Percentiles rank a stretch among this genome's conserved stretches.
phyloP scores from a whole-genome alignment of 2,888 invertebrate species.

The Ethmia dodecea region DNA sequence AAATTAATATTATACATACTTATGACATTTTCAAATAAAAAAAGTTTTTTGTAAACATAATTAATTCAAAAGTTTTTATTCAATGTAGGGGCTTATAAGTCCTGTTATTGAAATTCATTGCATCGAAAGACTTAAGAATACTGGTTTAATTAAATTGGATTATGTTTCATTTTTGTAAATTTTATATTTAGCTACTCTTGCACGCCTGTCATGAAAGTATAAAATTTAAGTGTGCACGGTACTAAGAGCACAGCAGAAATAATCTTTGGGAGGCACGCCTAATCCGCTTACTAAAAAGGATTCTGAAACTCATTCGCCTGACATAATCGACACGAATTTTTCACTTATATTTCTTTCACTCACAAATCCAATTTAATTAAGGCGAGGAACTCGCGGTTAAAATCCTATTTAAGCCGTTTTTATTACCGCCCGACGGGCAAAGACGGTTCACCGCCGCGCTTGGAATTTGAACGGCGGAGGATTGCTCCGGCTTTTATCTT shows the following conservation, averaged over 20 bases:
- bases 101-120: too few species aligned
- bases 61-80: too few species aligned
- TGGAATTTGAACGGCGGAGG: constrained; percentile 69
- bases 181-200: too few species aligned
- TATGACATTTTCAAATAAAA: too few species aligned
- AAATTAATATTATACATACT: too few species aligned
- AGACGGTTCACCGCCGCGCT: constrained; percentile 68
- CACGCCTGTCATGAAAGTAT: too few species aligned
- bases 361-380: constrained; percentile 78
- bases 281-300: constrained; percentile 60
- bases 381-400: constrained; percentile 75
- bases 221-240: too few species aligned
- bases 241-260: constrained; percentile 32
- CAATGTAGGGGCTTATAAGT: too few species aligned
- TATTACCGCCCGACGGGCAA: constrained; percentile 75
- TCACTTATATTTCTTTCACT: constrained; percentile 74
- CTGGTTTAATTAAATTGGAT: too few species aligned
- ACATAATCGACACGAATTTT: constrained; percentile 74
- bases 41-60: too few species aligned
- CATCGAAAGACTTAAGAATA: too few species aligned
- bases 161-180: too few species aligned
- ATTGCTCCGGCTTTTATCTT: constrained; percentile 65
- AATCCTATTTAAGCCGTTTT: constrained; percentile 78
- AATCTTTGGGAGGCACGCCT: constrained; percentile 44
- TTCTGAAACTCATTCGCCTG: constrained; percentile 62